phyloP scores from a whole-genome alignment of 2,888 invertebrate species.

The Nymphalis c-album region DNA sequence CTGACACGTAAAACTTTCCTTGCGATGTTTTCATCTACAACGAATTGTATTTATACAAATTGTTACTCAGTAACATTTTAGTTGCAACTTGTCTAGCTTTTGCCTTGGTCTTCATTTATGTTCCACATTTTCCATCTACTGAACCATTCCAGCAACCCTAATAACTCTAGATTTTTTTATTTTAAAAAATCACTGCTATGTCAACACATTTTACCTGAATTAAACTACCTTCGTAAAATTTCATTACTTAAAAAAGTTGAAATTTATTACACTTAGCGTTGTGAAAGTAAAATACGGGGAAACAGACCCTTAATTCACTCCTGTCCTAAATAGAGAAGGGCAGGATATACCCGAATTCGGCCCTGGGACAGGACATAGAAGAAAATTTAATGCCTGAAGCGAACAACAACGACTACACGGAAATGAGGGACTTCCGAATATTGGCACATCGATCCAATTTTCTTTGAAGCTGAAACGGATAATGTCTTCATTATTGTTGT shows the following conservation, averaged over 20 bases:
- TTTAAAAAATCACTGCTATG: no score
- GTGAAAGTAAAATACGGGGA: background rate
- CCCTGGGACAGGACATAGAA: constrained; percentile 55
- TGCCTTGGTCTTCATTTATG: no score
- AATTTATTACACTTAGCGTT: background rate
- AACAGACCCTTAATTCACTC: constrained; percentile 17
- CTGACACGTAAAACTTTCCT: no score
- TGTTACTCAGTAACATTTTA: no score
- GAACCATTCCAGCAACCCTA: no score
- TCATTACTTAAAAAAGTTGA: background rate
- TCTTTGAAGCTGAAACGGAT: constrained; percentile 51
- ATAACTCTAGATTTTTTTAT: no score
- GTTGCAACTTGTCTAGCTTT: no score
- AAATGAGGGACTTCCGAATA: constrained; percentile 76
- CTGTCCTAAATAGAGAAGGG: constrained; percentile 52
- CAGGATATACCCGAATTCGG: constrained; percentile 65
- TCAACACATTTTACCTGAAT: no score
- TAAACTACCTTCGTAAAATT: no score
- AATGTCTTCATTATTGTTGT: constrained; percentile 50
- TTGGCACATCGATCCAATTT: constrained; percentile 73
- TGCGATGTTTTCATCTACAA: no score
- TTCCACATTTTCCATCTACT: no score
- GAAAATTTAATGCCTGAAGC: constrained; percentile 70
- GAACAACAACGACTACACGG: constrained; percentile 71
- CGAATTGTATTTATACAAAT: no score